Percentiles rank a stretch among this genome's conserved stretches.
phyloP scores from a whole-genome alignment of 2,888 invertebrate genomes.

The Apotomis capreana region DNA sequence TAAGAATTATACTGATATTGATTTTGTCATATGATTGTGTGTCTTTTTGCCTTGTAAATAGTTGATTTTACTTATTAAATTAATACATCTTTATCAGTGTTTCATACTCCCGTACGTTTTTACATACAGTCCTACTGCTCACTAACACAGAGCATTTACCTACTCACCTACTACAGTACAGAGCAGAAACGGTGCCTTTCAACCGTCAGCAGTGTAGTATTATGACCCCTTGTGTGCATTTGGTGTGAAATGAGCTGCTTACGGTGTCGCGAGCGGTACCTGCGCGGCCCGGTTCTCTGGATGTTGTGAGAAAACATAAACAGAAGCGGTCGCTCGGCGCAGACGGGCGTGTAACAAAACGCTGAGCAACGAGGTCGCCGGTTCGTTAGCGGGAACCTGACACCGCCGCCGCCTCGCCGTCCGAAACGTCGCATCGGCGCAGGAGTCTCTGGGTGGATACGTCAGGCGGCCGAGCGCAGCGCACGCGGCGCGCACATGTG shows the following conservation, averaged over 20 bases:
- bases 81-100: too few relatives aligned
- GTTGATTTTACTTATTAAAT: too few relatives aligned
- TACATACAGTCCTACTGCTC: too few relatives aligned
- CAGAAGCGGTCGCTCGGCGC: constrained; percentile 27
- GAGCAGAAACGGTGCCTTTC: neutral
- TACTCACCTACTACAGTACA: neutral
- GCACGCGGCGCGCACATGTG: constrained; percentile 20
- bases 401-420: constrained; percentile 4
- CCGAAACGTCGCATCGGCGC: neutral
- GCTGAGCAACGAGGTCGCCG: constrained; percentile 35
- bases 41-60: too few relatives aligned
- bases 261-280: constrained; percentile 31
- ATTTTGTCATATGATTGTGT: too few relatives aligned
- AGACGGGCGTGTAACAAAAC: constrained; percentile 17
- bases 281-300: constrained; percentile 29
- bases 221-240: constrained; percentile 13
- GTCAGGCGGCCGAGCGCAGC: neutral
- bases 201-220: neutral
- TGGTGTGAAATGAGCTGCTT: constrained; percentile 33
- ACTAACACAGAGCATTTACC: neutral
- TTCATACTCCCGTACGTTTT: too few relatives aligned
- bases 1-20: too few relatives aligned
- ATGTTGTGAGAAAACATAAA: constrained; percentile 38
- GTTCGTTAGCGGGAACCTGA: constrained; percentile 28
- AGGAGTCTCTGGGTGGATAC: neutral